Conservation (phyloP, 2,797 vertebrate genomes). For the Spatula versicolor region DNA sequence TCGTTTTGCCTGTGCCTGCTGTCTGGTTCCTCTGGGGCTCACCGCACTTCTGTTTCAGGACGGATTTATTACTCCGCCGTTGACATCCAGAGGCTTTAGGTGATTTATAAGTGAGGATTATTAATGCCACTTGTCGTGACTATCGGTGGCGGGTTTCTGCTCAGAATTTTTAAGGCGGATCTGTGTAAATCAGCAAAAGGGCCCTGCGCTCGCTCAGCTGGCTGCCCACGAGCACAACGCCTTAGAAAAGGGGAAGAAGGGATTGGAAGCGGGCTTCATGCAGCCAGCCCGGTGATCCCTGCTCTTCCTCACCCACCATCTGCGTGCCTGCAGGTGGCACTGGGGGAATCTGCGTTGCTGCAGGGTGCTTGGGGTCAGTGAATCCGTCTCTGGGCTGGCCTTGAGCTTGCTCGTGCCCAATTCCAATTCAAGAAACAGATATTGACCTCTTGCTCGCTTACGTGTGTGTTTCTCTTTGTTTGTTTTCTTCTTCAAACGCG, state of each 20-base stretch:
- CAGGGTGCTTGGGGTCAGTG: neutral
- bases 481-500: neutral
- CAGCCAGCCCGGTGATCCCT: neutral
- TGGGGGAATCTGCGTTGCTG: neutral
- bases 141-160: neutral
- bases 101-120: neutral
- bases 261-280: neutral
- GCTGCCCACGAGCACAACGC: rapidly evolving
- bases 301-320: neutral
- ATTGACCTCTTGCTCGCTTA: neutral
- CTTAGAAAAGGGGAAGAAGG: neutral
- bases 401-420: neutral
- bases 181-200: neutral
- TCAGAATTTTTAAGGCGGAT: neutral
- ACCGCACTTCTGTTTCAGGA: neutral
- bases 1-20: constrained; percentile 6
- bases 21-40: neutral
- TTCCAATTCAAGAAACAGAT: neutral
- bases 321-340: neutral
- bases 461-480: neutral
- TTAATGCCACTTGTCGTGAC: neutral
- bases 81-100: neutral
- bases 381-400: neutral
- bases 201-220: rapidly evolving
- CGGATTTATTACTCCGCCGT: neutral